These are phyloP conservation scores for Whitmania pigra DNA, from an alignment of 1,140 invertebrate genomes.

Conservation along the genomic window DNA sequence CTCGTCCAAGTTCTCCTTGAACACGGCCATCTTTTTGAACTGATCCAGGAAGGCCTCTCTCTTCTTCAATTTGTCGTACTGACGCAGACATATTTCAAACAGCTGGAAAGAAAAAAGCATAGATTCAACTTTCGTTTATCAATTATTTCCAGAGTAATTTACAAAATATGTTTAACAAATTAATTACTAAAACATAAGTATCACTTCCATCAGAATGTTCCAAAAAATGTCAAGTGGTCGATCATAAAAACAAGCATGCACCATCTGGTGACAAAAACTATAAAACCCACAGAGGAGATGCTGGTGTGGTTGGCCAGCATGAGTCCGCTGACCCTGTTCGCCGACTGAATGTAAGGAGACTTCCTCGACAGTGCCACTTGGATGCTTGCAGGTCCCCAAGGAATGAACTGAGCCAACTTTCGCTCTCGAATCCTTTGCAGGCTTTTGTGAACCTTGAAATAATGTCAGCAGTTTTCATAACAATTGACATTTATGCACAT, in stretches of 20 bases:
- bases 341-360: slow-evolving; percentile 84
- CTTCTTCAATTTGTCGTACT: slow-evolving; percentile 87
- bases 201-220: too few species aligned
- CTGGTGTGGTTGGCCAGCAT: slow-evolving; percentile 96
- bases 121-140: not conserved
- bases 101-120: slow-evolving; percentile 49
- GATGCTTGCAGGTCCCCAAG: slow-evolving; percentile 92
- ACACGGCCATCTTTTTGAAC: slow-evolving; percentile 71
- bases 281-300: slow-evolving; percentile 68
- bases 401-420: slow-evolving; percentile 87
- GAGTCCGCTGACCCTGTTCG: slow-evolving; percentile 85
- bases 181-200: too few species aligned
- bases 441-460: slow-evolving; percentile 70
- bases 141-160: too few species aligned
- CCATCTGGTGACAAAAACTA: not conserved
- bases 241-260: too few species aligned
- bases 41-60: slow-evolving; percentile 89
- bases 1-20: slow-evolving; percentile 71
- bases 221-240: too few species aligned
- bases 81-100: slow-evolving; percentile 70
- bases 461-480: not conserved
- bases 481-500: too few species aligned
- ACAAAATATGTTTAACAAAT: too few species aligned
- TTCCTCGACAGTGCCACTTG: slow-evolving; percentile 87
- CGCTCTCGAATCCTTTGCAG: slow-evolving; percentile 85